Conservation (phyloP, 2,797 vertebrate species). For the Glossophaga mutica region DNA sequence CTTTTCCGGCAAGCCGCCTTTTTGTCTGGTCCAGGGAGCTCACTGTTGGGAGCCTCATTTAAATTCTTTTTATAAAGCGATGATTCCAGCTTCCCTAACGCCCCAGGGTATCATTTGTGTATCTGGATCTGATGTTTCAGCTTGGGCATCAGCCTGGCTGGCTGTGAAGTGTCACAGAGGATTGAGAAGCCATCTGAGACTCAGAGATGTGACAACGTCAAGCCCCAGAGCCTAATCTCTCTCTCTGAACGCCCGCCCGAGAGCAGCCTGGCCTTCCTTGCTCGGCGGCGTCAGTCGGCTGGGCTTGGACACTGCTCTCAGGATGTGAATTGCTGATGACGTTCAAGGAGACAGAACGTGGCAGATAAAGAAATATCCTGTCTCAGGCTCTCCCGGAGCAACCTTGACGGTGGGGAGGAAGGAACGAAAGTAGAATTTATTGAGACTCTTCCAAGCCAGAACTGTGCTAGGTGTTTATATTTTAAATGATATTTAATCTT, state of each 20-base stretch:
- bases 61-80: not conserved
- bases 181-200: not conserved
- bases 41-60: not conserved
- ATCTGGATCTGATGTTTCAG: not conserved
- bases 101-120: not conserved
- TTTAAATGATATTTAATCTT: not conserved
- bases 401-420: not conserved
- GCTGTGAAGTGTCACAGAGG: not conserved
- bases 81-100: not conserved
- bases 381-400: not conserved
- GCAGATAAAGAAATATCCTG: not conserved
- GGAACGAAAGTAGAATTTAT: not conserved
- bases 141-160: not conserved
- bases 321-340: not conserved
- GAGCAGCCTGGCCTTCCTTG: not conserved
- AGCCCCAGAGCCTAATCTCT: not conserved
- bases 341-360: not conserved
- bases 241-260: not conserved
- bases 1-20: not conserved
- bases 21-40: not conserved
- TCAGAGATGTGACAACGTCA: not conserved
- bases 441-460: not conserved
- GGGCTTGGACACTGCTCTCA: not conserved
- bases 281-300: rapidly evolving
- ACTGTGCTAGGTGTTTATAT: not conserved